A percentile compares a stretch with the other conserved stretches of the same genome.
Evolutionary conservation across 1,140 invertebrate genomes (phyloP).

Genomic region (Phortica variegata): DNA sequence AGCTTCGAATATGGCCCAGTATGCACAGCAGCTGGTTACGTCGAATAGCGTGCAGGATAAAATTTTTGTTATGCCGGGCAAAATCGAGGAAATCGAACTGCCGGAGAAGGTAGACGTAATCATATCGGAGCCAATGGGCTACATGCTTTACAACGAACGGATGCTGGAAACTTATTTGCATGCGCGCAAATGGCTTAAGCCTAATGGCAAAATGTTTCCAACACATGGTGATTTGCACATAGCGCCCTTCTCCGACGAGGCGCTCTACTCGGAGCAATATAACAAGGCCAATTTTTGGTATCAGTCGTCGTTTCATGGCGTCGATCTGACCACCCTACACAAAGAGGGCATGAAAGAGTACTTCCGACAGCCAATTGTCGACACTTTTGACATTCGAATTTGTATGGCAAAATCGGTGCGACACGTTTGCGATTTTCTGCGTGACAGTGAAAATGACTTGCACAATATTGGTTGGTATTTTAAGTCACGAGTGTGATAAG

Average conservation of each 20-base stretch:
- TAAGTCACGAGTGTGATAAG: neutral
- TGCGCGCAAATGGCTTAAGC: slow-evolving; percentile 96
- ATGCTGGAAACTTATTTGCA: slow-evolving; percentile 99
- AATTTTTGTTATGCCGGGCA: slow-evolving; percentile 92
- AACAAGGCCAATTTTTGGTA: slow-evolving; percentile 99
- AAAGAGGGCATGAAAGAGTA: slow-evolving; percentile 95
- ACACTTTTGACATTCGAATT: slow-evolving; percentile 98
- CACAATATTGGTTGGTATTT: slow-evolving; percentile 77
- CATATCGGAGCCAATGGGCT: slow-evolving; percentile 99
- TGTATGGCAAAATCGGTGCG: slow-evolving; percentile 93
- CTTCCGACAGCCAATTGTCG: slow-evolving; percentile 97
- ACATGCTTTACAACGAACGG: slow-evolving; percentile 99
- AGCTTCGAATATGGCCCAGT: slow-evolving; percentile 96
- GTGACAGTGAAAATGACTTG: slow-evolving; percentile 90
- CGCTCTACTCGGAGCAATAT: slow-evolving; percentile 96
- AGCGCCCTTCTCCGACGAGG: slow-evolving; percentile 98
- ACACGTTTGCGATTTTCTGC: slow-evolving; percentile 94
- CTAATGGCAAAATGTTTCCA: slow-evolving; percentile 94
- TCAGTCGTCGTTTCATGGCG: slow-evolving; percentile 97
- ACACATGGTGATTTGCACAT: slow-evolving; percentile 94
- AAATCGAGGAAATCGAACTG: slow-evolving; percentile 97
- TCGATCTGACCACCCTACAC: slow-evolving; percentile 88
- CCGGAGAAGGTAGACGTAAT: slow-evolving; percentile 96
- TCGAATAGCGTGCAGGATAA: slow-evolving; percentile 85
- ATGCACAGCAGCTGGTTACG: slow-evolving; percentile 89